A percentile compares a stretch with the other conserved stretches of the same genome.
Conservation (phyloP, 2,113 vertebrate species). For the Psephotus haematonotus region DNA sequence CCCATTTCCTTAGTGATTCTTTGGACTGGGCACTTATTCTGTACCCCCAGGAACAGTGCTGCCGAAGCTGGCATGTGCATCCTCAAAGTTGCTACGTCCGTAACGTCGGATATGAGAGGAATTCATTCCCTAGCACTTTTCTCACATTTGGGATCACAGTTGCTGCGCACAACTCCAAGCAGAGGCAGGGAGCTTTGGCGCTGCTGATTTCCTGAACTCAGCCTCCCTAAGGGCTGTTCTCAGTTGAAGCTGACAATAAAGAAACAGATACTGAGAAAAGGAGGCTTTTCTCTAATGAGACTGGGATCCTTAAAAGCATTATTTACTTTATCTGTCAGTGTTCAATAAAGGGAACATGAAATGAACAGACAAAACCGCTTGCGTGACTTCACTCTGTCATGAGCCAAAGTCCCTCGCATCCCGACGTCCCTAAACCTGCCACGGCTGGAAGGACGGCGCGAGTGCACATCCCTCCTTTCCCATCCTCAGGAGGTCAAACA, state of each 20-base stretch:
- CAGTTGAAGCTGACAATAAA: not conserved
- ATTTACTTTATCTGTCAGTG: not conserved
- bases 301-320: not conserved
- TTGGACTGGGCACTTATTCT: not conserved
- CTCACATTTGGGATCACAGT: rapidly evolving
- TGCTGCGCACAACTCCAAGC: not conserved
- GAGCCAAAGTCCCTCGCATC: not conserved
- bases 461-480: not conserved
- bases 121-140: not conserved
- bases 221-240: not conserved
- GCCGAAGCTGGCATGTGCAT: not conserved
- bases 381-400: not conserved
- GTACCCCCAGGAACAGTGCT: not conserved
- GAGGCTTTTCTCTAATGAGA: not conserved
- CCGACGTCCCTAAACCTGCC: not conserved
- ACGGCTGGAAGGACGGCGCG: rapidly evolving
- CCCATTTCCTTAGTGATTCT: conserved; percentile 34
- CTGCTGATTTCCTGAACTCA: not conserved
- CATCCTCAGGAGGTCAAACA: not conserved
- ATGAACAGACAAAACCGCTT: not conserved
- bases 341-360: not conserved
- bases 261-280: not conserved
- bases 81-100: not conserved
- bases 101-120: not conserved
- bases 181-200: rapidly evolving